These are phyloP conservation scores for Telmatochromis sp. DNA, from an alignment of 2,113 vertebrate species.

Conservation along the genomic window DNA sequence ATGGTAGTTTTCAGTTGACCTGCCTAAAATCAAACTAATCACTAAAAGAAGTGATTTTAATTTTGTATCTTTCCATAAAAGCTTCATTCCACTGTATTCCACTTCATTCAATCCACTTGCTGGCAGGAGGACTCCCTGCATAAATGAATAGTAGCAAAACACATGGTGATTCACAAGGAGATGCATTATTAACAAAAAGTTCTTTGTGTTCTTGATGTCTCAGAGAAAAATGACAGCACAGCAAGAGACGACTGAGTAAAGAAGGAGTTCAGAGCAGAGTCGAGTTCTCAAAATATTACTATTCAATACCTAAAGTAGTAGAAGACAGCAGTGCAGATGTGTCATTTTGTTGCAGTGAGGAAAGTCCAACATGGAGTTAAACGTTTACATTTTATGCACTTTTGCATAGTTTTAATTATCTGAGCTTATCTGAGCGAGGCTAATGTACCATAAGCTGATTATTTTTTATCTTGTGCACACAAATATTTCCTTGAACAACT, in stretches of 20 bases:
- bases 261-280: not conserved
- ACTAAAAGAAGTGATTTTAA: not conserved
- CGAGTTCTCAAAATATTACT: not conserved
- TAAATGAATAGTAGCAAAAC: not conserved
- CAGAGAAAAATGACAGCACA: not conserved
- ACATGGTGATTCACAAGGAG: not conserved
- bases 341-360: not conserved
- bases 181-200: not conserved
- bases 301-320: not conserved
- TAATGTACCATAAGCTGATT: not conserved
- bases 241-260: not conserved
- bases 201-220: not conserved
- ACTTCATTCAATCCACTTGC: not conserved
- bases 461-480: not conserved
- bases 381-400: not conserved
- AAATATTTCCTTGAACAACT: not conserved
- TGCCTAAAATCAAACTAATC: not conserved
- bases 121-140: not conserved
- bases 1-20: not conserved
- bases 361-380: not conserved
- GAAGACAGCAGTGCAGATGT: not conserved
- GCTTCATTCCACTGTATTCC: not conserved
- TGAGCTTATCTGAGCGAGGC: not conserved
- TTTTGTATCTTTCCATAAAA: not conserved
- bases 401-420: not conserved